These are phyloP conservation scores for Haliclona indistincta DNA, from an alignment of 37 sponge, comb jelly and placozoan species.

Conservation along the genomic window DNA sequence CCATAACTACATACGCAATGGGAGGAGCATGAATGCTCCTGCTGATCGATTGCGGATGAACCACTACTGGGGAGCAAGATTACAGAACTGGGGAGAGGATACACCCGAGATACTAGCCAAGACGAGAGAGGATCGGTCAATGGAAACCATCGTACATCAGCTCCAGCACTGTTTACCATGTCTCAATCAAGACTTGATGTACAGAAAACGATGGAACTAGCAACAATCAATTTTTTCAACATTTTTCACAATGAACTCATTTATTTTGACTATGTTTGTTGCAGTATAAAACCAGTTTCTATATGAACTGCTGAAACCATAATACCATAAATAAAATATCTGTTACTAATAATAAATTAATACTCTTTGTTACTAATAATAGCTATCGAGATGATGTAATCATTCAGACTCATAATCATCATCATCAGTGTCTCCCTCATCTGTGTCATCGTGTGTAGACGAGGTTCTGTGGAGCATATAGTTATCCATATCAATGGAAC, in stretches of 20 bases:
- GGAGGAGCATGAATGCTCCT: slow-evolving; percentile 27
- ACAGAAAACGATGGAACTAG: slow-evolving; percentile 1
- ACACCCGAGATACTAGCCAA: slow-evolving; percentile 45
- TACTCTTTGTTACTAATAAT: too few relatives aligned
- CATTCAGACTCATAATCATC: slow-evolving; percentile 17
- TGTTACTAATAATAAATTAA: too few relatives aligned
- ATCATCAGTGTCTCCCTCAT: slow-evolving; percentile 29
- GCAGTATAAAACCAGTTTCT: too few relatives aligned
- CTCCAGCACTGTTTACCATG: not conserved
- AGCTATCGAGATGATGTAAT: too few relatives aligned
- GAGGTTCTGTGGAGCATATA: slow-evolving; percentile 80
- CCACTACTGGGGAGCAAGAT: slow-evolving; percentile 85
- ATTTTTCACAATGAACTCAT: too few relatives aligned
- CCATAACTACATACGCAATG: slow-evolving; percentile 37
- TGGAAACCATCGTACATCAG: slow-evolving; percentile 38
- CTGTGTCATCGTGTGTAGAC: not conserved
- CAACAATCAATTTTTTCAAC: too few relatives aligned
- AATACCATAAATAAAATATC: too few relatives aligned
- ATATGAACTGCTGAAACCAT: too few relatives aligned
- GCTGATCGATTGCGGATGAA: slow-evolving; percentile 56
- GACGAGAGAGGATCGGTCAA: slow-evolving; percentile 48
- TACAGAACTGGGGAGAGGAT: slow-evolving; percentile 83
- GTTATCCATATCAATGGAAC: slow-evolving; percentile 90
- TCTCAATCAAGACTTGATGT: not conserved
- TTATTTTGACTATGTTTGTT: too few relatives aligned